Evolutionary conservation across 2,113 vertebrate genomes (phyloP), one percentile per base, ranked within the genome.

Genomic region (Sphaerodactylus townsendi): DNA sequence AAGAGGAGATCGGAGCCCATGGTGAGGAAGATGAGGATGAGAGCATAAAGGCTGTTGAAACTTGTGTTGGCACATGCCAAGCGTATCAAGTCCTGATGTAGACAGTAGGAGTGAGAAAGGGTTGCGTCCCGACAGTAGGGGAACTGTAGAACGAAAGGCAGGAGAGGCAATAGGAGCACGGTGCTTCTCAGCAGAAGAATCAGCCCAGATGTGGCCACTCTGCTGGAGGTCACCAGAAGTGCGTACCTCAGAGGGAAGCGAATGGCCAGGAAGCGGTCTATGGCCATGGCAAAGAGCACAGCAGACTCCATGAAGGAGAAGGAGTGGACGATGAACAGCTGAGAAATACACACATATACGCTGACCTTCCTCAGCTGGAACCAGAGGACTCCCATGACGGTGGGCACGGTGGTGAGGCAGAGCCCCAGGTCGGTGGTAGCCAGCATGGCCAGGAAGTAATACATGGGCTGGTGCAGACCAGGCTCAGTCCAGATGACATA

Each of bases 371-470:
- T 46, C 5, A 79, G 41, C 8, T 13, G 59, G 41, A 66, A 79
- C 59, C 77, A 79, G 39, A 79, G 77, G 77, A 66, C 62, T 0
- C 77, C 77, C 41, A 79, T 39, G 59, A 79, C 77, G 13, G 77
- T 79, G 59, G 77, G 77, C 7, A 23, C 30, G 1, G 77, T 79
- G 62, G 19, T 10, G 23, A 46, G 59, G 21, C 77, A 79, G 77
- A 79, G 62, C 4, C 77, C 4, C 17, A 44, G 3, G 41, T 79
- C 77, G 10, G 59, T 66, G 62, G 62, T 44, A 2, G 77, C 77
- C 77, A 79, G 77, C 77, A 78, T 65, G 59, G 77, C 59, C 77
- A 78, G 41, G 59, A 78, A 78, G 15, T 79, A 64, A 10, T 79
- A 79, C 77, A 79, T 79, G 62, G 77, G 62, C 77, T 13, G 62